Evolutionary conservation across 2,888 invertebrate species (phyloP).

Genomic region (Drosophila trichaetosa): DNA sequence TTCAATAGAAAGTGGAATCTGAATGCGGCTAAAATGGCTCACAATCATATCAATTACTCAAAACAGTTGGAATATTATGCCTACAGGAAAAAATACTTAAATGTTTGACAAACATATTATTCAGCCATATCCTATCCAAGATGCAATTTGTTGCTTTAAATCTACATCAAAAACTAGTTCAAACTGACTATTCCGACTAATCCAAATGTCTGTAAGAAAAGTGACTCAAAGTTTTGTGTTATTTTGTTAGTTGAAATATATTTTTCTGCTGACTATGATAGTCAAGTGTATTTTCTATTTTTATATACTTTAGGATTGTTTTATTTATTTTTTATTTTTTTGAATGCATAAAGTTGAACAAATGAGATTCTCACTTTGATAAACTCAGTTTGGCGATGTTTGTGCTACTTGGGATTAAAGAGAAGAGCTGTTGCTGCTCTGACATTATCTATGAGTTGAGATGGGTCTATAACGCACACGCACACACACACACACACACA

Average conservation of each 20-base stretch:
- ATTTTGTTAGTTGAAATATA: not conserved
- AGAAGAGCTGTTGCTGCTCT: slow-evolving; percentile 18
- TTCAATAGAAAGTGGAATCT: not conserved
- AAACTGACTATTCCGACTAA: not conserved
- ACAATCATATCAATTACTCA: not conserved
- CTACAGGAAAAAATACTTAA: too few relatives aligned
- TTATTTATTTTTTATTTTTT: not conserved
- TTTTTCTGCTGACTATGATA: not conserved
- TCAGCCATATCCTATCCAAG: too few relatives aligned
- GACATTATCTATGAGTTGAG: slow-evolving; percentile 38
- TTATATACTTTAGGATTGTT: not conserved
- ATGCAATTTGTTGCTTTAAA: not conserved
- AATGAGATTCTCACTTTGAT: slow-evolving; percentile 5
- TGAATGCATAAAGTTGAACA: not conserved
- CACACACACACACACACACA: not conserved
- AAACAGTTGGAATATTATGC: not conserved
- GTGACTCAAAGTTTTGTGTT: not conserved
- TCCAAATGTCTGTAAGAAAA: not conserved
- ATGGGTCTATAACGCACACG: not conserved
- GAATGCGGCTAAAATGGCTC: not conserved
- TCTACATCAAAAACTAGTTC: not conserved
- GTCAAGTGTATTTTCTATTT: not conserved
- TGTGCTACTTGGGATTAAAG: slow-evolving; percentile 11
- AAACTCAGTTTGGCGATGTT: slow-evolving; percentile 2
- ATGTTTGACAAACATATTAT: too few relatives aligned